A percentile compares a stretch with the other conserved stretches of the same genome.
phyloP scores from a whole-genome alignment of 2,113 vertebrate species.

The Lichenostomus cassidix region DNA sequence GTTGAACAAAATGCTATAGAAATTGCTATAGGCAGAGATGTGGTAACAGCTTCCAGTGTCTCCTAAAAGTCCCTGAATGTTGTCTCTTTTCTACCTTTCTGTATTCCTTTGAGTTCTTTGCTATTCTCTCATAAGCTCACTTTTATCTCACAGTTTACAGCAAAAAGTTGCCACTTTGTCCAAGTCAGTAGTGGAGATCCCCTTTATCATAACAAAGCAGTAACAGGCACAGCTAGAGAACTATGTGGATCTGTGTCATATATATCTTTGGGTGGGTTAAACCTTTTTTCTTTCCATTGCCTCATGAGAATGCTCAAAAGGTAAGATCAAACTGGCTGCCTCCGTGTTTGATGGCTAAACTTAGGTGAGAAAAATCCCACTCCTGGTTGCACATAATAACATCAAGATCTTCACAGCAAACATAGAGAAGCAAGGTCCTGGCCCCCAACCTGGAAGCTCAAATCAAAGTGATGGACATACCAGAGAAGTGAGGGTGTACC shows the following conservation, averaged over 20 bases:
- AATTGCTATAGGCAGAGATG: background rate
- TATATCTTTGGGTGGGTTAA: background rate
- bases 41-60: background rate
- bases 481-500: background rate
- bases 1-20: background rate
- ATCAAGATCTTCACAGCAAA: background rate
- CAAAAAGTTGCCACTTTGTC: background rate
- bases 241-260: background rate
- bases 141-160: background rate
- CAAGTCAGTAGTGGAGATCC: background rate
- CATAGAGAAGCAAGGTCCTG: background rate
- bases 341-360: background rate
- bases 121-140: background rate
- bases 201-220: background rate
- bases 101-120: background rate
- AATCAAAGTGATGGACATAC: slow-evolving; percentile 28
- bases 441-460: background rate
- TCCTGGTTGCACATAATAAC: background rate
- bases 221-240: background rate
- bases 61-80: background rate
- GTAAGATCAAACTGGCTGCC: background rate
- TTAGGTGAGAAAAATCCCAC: background rate
- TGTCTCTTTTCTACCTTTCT: background rate
- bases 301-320: background rate
- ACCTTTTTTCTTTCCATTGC: background rate